A percentile compares a stretch with the other conserved stretches of the same genome.
phyloP scores from a whole-genome alignment of 2,113 vertebrate genomes.

The Boleophthalmus pectinirostris region DNA sequence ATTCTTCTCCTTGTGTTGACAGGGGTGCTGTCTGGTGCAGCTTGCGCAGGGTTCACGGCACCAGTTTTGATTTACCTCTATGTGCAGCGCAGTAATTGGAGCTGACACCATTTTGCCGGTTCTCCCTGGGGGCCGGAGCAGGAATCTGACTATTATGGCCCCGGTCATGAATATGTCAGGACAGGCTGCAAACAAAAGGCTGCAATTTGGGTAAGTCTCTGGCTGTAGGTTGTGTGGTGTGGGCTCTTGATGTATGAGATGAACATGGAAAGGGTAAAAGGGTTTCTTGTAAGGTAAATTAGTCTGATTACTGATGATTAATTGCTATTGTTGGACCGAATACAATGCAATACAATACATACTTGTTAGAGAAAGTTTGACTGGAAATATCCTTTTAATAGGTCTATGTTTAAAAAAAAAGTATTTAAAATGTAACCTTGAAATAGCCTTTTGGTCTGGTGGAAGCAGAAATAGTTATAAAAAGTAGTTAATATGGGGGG shows the following conservation, averaged over 20 bases:
- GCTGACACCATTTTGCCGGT: conserved; percentile 73
- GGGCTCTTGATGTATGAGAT: conserved; percentile 61
- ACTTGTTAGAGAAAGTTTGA: background rate
- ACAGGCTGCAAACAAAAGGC: conserved; percentile 69
- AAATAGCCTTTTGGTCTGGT: background rate
- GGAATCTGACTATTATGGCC: conserved; percentile 76
- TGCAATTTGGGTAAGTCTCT: conserved; percentile 60
- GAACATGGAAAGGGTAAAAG: conserved; percentile 50
- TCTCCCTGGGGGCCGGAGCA: conserved; percentile 68
- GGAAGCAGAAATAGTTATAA: background rate
- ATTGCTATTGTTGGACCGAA: conserved; percentile 51
- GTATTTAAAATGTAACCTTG: background rate
- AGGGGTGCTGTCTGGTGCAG: conserved; percentile 45
- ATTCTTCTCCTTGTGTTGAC: conserved; percentile 66
- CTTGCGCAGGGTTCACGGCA: conserved; percentile 55
- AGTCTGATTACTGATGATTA: conserved; percentile 60
- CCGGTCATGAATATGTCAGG: conserved; percentile 75
- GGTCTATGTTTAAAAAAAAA: background rate
- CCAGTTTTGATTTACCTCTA: conserved; percentile 73
- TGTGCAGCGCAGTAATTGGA: conserved; percentile 73
- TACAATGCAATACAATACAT: background rate
- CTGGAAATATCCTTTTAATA: background rate
- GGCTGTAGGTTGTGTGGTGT: conserved; percentile 17
- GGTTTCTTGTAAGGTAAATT: conserved; percentile 58
- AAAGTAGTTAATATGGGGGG: too few species aligned